A percentile compares a stretch with the other conserved stretches of the same genome.
Conservation (phyloP, 2,888 invertebrate genomes). For the Phalera bucephala region DNA sequence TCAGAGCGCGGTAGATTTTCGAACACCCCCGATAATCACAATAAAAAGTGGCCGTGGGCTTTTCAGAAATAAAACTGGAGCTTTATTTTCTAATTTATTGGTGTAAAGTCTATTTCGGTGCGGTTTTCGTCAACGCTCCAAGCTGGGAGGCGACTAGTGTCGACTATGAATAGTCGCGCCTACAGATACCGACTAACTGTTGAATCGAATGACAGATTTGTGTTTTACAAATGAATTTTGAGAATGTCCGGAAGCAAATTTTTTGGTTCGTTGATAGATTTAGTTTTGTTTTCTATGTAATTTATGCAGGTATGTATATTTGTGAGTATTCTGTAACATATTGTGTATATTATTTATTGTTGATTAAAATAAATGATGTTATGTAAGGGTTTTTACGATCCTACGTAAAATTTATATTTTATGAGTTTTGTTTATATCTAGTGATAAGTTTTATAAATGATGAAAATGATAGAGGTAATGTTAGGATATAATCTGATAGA, state of each 20-base stretch:
- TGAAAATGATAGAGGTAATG: too few species aligned
- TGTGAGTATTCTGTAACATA: conserved; percentile 4
- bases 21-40: conserved; percentile 62
- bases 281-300: conserved; percentile 41
- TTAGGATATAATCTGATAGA: too few species aligned
- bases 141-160: conserved; percentile 41
- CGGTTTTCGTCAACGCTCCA: conserved; percentile 62
- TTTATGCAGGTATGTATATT: conserved; percentile 23
- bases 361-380: too few species aligned
- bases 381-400: too few species aligned
- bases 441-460: too few species aligned
- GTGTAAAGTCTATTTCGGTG: conserved; percentile 68
- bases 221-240: conserved; percentile 66
- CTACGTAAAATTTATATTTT: too few species aligned
- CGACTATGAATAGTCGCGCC: conserved; percentile 65
- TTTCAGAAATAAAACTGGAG: conserved; percentile 58
- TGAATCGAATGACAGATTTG: conserved; percentile 75
- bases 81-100: conserved; percentile 74
- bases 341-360: not conserved
- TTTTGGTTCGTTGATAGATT: conserved; percentile 49
- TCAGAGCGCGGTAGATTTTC: conserved; percentile 38
- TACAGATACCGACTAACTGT: conserved; percentile 50
- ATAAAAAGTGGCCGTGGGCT: conserved; percentile 54
- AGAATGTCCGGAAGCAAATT: conserved; percentile 51
- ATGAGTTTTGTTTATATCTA: too few species aligned